Percentiles rank a stretch among this genome's conserved stretches.
Evolutionary conservation across 2,113 vertebrate genomes (phyloP).

Genomic region (Muntiacus muntjak): DNA sequence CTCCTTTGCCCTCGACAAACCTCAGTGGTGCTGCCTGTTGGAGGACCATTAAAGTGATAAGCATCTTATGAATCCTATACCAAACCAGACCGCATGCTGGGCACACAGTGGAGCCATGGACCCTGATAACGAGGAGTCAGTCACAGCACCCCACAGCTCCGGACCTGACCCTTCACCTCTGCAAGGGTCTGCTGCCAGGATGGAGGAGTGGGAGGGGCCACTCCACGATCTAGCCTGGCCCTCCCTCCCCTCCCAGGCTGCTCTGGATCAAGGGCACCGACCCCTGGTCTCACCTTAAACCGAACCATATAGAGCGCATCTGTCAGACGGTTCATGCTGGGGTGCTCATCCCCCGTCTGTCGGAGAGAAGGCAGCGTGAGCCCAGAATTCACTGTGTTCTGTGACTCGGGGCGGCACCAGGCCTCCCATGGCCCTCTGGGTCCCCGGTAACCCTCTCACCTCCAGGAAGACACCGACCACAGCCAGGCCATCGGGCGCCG

Average conservation of each 20-base stretch:
- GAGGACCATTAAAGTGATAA: neutral
- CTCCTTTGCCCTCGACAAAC: neutral
- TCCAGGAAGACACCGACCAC: conserved; percentile 95
- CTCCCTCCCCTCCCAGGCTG: neutral
- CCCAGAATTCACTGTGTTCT: neutral
- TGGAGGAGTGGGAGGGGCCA: neutral
- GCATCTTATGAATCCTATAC: neutral
- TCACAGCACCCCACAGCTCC: too few species aligned
- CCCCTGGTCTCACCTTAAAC: conserved; percentile 87
- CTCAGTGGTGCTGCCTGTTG: neutral
- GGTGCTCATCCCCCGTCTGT: conserved; percentile 89
- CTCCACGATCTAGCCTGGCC: neutral
- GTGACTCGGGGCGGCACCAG: neutral
- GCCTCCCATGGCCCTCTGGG: neutral
- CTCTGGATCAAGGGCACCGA: neutral
- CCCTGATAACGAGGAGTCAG: neutral
- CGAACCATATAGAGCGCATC: conserved; percentile 96
- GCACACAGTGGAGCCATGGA: neutral
- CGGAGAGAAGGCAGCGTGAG: conserved; percentile 33
- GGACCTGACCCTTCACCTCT: neutral
- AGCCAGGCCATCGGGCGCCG: conserved; percentile 90
- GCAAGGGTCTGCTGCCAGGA: neutral
- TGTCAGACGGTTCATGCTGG: conserved; percentile 90
- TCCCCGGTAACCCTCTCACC: conserved; percentile 77
- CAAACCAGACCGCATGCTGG: neutral